Percentiles rank a stretch among this genome's conserved stretches.
Conservation (phyloP, 2,888 invertebrate species). For the Tipula vernalis region DNA sequence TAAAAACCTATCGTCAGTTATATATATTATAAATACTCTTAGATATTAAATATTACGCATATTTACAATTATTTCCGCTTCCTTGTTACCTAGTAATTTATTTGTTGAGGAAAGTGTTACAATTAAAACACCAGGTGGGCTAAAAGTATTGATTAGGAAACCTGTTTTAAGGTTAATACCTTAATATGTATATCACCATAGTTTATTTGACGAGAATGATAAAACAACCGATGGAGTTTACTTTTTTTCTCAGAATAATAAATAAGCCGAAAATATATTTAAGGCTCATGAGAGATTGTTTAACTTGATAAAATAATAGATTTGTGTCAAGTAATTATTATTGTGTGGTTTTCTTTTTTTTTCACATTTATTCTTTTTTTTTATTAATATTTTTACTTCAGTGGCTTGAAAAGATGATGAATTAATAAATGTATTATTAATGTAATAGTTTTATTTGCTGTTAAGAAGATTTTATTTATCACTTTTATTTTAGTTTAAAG, state of each 20-base stretch:
- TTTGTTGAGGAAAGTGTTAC: not conserved
- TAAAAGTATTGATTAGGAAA: not conserved
- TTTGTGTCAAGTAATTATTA: not conserved
- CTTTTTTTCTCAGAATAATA: not conserved
- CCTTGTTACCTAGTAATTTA: not conserved
- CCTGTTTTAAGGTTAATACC: not conserved
- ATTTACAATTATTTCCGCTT: not conserved
- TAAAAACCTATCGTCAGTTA: not conserved
- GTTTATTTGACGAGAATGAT: not conserved
- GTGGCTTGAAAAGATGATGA: not conserved
- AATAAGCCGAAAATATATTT: not conserved
- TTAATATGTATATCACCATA: not conserved
- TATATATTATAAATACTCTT: not conserved
- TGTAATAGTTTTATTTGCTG: not conserved
- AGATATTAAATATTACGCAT: not conserved
- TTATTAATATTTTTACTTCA: not conserved
- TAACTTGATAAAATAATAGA: not conserved
- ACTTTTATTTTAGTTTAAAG: not conserved
- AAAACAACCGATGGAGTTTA: not conserved
- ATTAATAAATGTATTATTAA: not conserved
- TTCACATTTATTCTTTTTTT: not conserved
- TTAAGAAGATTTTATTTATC: not conserved
- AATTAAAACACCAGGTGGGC: not conserved
- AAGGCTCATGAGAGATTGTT: not conserved
- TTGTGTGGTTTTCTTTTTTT: not conserved